Evolutionary conservation across 2,888 invertebrate species (phyloP), one percentile per base, ranked within the genome.

Genomic region (Protodeltote pygarga): DNA sequence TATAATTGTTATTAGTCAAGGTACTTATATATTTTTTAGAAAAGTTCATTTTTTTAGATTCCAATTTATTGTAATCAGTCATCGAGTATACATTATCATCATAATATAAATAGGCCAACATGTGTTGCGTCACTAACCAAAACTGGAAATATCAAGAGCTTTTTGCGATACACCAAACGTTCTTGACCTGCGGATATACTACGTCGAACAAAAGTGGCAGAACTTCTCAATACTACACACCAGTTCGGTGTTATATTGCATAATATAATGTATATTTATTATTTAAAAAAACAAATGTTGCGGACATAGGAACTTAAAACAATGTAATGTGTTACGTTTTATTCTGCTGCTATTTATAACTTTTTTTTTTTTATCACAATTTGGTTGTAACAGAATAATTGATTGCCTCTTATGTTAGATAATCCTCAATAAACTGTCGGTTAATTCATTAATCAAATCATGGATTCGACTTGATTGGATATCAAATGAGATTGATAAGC

Each of bases 111-210:
- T 58, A 48, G 44, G 48, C 62, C 45, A 48, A 34, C 28, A 20
- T 35, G 39, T 42, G 33, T 72, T 66, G 46, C 54, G 39, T 65
- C 62, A 57, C 39, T 34, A 23, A 31, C 24, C 19, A 42, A 50
- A 62, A 65, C 47, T 69, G 49, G 54, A 45, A 54, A 45, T 54
- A 58, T 54, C 21, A 21, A 51, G 3, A 6, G 32, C 50, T 57
- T 40, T 59, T 48, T 32, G 51, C 59, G 57, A 44, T 29, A 41
- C 37, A 46, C 9, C 32, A 40, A 48, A 38, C 25, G 41, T 17
- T 50, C 60, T 60, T 68, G 65, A 65, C 52, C 65, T 42, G 37
- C 14, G 25, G 35, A 37, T 47, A 45, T 17, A 33, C 16, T 39
- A 48, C 28, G 32, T 6, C 28, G 27, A 23, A 33, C 11, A 24